These are phyloP conservation scores for Dinothrombium tinctorium DNA, from an alignment of 1,140 invertebrate species.

Conservation along the genomic window DNA sequence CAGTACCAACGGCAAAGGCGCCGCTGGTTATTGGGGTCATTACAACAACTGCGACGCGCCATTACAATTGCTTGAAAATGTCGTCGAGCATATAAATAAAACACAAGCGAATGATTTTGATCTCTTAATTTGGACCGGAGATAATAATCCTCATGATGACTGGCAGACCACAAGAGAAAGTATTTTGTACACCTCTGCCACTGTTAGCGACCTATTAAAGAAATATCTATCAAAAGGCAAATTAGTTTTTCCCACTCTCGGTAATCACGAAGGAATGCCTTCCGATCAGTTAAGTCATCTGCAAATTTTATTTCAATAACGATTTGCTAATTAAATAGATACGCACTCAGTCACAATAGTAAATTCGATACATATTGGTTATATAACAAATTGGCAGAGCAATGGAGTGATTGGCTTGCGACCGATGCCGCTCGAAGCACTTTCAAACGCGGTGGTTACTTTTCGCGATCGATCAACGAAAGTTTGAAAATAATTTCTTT, in stretches of 20 bases:
- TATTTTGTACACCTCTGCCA: too few relatives aligned
- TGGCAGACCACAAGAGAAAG: too few relatives aligned
- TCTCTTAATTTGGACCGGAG: constrained; percentile 89
- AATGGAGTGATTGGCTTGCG: constrained; percentile 9
- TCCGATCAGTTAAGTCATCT: constrained; percentile 55
- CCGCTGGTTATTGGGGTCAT: constrained; percentile 71
- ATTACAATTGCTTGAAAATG: constrained; percentile 63
- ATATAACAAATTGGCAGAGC: constrained; percentile 4
- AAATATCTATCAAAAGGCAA: too few relatives aligned
- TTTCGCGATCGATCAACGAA: constrained; percentile 1
- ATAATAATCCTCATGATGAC: too few relatives aligned
- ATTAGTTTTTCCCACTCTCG: too few relatives aligned
- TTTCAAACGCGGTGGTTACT: constrained; percentile 8
- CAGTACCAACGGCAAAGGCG: constrained; percentile 32
- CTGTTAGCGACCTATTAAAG: too few relatives aligned
- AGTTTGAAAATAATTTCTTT: constrained; percentile 10
- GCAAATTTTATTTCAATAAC: too few relatives aligned
- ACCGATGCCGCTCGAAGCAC: constrained; percentile 7
- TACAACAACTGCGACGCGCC: constrained; percentile 70
- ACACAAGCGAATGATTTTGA: constrained; percentile 67
- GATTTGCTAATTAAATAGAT: too few relatives aligned
- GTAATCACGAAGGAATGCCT: constrained; percentile 78
- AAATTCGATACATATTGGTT: too few relatives aligned
- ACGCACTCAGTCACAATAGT: too few relatives aligned
- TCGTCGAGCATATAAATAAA: constrained; percentile 59